These are phyloP conservation scores for Vidua macroura DNA, from an alignment of 2,113 vertebrate genomes.

Conservation along the genomic window DNA sequence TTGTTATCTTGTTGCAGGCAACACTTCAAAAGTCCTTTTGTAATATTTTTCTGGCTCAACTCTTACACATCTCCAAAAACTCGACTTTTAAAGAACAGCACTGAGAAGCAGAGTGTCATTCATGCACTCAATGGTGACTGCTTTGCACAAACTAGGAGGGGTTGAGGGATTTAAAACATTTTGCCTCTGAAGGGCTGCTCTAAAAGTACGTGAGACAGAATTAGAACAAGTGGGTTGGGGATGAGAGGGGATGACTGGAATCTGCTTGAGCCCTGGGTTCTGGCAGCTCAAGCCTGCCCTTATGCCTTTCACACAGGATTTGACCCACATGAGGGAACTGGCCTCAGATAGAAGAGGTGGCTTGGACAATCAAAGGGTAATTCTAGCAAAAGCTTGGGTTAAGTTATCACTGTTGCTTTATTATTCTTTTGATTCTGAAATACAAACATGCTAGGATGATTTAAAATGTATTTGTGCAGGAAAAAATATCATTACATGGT, in stretches of 20 bases:
- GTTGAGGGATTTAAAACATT: not conserved
- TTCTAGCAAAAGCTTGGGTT: not conserved
- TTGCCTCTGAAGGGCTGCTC: not conserved
- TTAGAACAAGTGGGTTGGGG: not conserved
- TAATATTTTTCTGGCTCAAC: not conserved
- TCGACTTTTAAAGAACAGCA: not conserved
- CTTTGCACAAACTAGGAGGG: not conserved
- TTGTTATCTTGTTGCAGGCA: not conserved
- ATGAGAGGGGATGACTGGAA: not conserved
- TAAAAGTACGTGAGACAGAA: not conserved
- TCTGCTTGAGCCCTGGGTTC: not conserved
- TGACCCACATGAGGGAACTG: not conserved
- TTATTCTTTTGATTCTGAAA: not conserved
- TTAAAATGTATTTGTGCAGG: not conserved
- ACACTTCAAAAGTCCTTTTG: not conserved
- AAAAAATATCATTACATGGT: fast-evolving
- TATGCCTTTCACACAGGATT: fast-evolving
- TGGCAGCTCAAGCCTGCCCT: not conserved
- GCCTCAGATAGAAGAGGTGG: not conserved
- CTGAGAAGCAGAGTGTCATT: not conserved
- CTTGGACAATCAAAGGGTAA: not conserved
- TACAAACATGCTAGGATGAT: not conserved
- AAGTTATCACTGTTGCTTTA: not conserved
- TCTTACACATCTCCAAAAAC: fast-evolving
- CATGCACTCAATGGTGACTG: not conserved